These are phyloP conservation scores for Pteropus alecto DNA, from an alignment of 2,113 vertebrate genomes.

Conservation along the genomic window DNA sequence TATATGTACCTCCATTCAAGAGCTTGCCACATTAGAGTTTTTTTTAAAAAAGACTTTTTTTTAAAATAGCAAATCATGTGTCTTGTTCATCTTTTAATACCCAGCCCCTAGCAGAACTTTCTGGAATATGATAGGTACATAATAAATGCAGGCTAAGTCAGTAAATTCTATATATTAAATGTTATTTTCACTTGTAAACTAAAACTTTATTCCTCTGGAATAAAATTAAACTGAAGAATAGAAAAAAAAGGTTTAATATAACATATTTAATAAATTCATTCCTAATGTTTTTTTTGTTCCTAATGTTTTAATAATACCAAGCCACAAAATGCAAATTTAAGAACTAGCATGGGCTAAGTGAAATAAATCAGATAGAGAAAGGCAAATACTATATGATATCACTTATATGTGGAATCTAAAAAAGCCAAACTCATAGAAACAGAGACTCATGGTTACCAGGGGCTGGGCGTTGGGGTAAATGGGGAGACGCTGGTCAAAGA, in stretches of 20 bases:
- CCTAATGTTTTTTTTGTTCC: not conserved
- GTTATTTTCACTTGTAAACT: slow-evolving; percentile 21
- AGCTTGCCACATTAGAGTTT: not conserved
- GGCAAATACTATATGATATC: not conserved
- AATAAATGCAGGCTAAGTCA: not conserved
- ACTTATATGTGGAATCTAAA: not conserved
- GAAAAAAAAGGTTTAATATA: not conserved
- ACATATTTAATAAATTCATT: not conserved
- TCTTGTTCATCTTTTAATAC: not conserved
- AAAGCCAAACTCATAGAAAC: not conserved
- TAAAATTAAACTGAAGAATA: slow-evolving; percentile 27
- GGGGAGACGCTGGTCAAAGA: not conserved
- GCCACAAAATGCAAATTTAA: slow-evolving; percentile 32
- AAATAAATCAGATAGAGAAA: not conserved
- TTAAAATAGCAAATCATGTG: not conserved
- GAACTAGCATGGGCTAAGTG: not conserved
- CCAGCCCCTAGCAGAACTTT: not conserved
- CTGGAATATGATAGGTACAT: not conserved
- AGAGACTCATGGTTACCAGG: not conserved
- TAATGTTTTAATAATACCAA: slow-evolving; percentile 1
- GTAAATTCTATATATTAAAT: not conserved
- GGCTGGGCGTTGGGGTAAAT: not conserved
- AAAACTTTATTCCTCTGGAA: slow-evolving; percentile 24
- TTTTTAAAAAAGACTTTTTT: not conserved
- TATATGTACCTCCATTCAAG: not conserved